phyloP scores from a whole-genome alignment of 2,888 invertebrate genomes.

The Parasteatoda lunata region DNA sequence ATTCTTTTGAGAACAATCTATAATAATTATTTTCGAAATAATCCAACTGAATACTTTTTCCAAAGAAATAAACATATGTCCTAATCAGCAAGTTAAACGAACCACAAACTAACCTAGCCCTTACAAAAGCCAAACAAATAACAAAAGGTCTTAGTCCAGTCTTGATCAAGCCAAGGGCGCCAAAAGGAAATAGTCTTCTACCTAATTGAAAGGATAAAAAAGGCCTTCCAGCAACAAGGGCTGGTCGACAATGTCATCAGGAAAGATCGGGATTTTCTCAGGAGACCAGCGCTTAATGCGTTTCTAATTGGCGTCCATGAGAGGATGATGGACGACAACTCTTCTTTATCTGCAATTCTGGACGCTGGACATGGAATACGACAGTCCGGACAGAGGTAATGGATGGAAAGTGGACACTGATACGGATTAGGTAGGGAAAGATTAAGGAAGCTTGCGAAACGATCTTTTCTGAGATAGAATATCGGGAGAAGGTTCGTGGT shows the following conservation, averaged over 20 bases:
- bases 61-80: no score
- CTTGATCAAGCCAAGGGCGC: background rate
- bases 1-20: no score
- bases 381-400: conserved; percentile 36
- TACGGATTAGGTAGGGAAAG: conserved; percentile 12
- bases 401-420: conserved; percentile 27
- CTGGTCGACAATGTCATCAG: background rate
- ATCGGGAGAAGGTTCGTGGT: background rate
- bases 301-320: conserved; percentile 36
- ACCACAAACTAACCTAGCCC: no score
- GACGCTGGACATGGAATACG: conserved; percentile 35
- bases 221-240: conserved; percentile 8
- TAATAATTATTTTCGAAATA: no score
- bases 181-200: background rate
- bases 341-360: conserved; percentile 37
- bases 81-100: no score
- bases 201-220: conserved; percentile 29
- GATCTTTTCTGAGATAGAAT: background rate
- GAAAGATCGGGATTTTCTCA: conserved; percentile 9
- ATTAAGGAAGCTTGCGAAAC: background rate
- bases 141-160: no score
- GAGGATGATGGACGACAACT: conserved; percentile 41
- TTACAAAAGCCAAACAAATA: no score
- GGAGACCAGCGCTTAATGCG: conserved; percentile 27
- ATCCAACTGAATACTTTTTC: no score